These are phyloP conservation scores for Athalia circularis DNA, from an alignment of 2,888 invertebrate species.

Conservation along the genomic window DNA sequence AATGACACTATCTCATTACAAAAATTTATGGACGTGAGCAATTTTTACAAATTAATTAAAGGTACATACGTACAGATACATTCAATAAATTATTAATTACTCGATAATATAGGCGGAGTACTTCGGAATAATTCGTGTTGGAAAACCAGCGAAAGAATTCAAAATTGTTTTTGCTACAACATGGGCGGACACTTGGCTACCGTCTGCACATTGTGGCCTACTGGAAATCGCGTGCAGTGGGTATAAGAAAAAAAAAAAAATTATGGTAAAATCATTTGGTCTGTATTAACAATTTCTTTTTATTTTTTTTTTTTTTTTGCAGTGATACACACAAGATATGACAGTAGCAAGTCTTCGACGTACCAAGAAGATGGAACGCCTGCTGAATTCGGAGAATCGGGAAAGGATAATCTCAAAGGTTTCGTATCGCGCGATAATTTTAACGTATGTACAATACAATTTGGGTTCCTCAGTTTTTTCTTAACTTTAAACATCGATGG, in stretches of 20 bases:
- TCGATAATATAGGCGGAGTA: conserved; percentile 73
- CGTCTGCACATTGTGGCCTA: conserved; percentile 73
- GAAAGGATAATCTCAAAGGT: conserved; percentile 78
- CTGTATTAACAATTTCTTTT: conserved; percentile 14
- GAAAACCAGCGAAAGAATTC: conserved; percentile 74
- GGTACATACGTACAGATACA: not conserved
- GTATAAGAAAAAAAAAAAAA: conserved; percentile 53
- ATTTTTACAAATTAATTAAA: not conserved
- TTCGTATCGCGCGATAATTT: conserved; percentile 81
- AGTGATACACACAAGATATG: conserved; percentile 83
- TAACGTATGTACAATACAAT: conserved; percentile 73
- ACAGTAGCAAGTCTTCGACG: conserved; percentile 80
- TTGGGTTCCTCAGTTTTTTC: conserved; percentile 20
- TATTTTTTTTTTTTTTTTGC: conserved; percentile 52
- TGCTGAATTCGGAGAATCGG: conserved; percentile 77
- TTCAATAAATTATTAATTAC: not conserved
- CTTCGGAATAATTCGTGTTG: conserved; percentile 74
- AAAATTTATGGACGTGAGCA: conserved; percentile 26
- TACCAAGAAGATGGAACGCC: conserved; percentile 79
- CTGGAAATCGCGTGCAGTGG: conserved; percentile 74
- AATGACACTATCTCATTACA: conserved; percentile 10
- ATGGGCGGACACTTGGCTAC: conserved; percentile 75
- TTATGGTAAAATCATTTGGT: not conserved
- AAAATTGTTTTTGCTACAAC: conserved; percentile 76
- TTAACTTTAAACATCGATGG: not conserved